phyloP scores from a whole-genome alignment of 2,797 vertebrate genomes.

The Bufotes viridis region DNA sequence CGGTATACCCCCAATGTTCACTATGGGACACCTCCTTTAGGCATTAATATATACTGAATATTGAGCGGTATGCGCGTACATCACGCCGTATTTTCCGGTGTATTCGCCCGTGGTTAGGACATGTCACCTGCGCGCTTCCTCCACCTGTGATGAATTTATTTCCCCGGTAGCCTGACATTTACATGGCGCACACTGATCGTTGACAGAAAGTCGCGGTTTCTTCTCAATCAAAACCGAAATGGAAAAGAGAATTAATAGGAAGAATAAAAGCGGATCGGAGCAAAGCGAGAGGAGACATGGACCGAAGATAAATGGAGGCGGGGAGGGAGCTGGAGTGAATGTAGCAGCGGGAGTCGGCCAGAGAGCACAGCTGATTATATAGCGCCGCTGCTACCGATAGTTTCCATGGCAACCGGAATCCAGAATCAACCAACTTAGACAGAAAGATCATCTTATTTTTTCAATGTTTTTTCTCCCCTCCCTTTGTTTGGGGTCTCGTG shows the following conservation, averaged over 20 bases:
- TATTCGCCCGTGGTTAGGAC: background rate
- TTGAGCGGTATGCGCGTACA: background rate
- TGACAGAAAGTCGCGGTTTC: background rate
- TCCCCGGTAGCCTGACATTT: background rate
- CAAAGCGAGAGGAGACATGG: constrained; percentile 32
- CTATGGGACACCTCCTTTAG: too few species aligned
- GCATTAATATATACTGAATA: too few species aligned
- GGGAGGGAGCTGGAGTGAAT: constrained; percentile 30
- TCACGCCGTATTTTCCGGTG: background rate
- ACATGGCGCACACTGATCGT: background rate
- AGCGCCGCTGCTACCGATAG: constrained; percentile 27
- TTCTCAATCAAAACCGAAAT: background rate
- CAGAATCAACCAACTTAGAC: constrained; percentile 58
- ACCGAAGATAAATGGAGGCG: constrained; percentile 43
- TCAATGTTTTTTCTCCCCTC: background rate
- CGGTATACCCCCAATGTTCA: too few species aligned
- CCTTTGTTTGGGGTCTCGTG: constrained; percentile 31
- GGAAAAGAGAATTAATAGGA: background rate
- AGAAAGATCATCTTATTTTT: constrained; percentile 18
- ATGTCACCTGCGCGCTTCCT: background rate
- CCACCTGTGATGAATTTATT: background rate
- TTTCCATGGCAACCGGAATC: constrained; percentile 66
- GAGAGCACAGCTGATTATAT: constrained; percentile 56
- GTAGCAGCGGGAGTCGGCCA: constrained; percentile 57
- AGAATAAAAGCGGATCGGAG: background rate